A percentile compares a stretch with the other conserved stretches of the same genome.
Conservation (phyloP, 2,797 vertebrate species). For the Pagetopsis macropterus region DNA sequence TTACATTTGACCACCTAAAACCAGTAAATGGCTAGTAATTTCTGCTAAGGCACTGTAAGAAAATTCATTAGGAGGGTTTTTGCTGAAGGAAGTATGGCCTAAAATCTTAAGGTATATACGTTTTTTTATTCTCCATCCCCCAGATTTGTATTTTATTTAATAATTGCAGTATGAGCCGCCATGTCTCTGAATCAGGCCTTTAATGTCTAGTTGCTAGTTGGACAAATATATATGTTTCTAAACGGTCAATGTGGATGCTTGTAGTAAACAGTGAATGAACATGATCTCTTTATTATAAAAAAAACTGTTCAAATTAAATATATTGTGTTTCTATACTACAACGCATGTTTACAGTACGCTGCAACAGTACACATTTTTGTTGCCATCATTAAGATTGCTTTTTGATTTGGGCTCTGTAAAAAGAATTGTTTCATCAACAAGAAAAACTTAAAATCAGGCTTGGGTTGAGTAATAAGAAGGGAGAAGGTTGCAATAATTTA, state of each 20-base stretch:
- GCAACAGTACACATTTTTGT: too few relatives aligned
- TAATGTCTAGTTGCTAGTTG: neutral
- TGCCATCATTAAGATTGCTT: neutral
- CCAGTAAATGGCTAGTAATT: constrained; percentile 5
- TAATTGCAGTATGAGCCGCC: neutral
- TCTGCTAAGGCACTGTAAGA: neutral
- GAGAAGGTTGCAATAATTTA: neutral
- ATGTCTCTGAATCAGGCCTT: neutral
- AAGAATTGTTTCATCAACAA: neutral
- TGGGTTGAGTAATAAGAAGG: neutral
- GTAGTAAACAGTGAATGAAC: neutral
- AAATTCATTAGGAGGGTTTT: neutral
- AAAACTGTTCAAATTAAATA: too few relatives aligned
- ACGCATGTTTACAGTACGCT: too few relatives aligned
- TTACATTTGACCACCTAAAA: constrained; percentile 11
- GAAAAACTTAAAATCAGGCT: neutral
- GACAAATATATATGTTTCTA: neutral
- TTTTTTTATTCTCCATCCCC: neutral
- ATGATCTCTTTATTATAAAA: neutral
- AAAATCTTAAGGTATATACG: neutral
- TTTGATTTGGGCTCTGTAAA: neutral
- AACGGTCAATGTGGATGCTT: neutral
- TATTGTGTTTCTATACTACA: neutral
- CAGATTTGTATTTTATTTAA: neutral
- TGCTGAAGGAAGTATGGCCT: neutral